phyloP scores from a whole-genome alignment of 2,113 vertebrate genomes.

The Cnemophilus loriae region DNA sequence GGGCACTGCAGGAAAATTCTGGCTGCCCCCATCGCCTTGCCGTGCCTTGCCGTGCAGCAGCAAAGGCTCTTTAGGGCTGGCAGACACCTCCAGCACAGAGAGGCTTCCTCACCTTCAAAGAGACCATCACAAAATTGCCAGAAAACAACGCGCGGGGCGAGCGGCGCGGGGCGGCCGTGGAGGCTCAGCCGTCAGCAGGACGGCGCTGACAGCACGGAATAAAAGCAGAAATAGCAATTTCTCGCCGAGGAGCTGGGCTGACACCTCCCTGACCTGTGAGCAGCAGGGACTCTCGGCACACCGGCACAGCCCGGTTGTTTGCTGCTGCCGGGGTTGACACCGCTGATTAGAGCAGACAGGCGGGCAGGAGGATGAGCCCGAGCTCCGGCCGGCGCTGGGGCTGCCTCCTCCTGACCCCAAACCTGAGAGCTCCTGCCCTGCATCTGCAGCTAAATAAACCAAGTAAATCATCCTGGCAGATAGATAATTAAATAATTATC shows the following conservation, averaged over 20 bases:
- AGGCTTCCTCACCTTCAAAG: background rate
- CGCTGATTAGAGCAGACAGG: slow-evolving; percentile 35
- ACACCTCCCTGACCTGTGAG: background rate
- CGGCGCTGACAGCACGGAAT: background rate
- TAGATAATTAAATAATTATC: slow-evolving; percentile 91
- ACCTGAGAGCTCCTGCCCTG: slow-evolving; percentile 59
- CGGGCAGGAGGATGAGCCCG: background rate
- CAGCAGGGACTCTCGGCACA: background rate
- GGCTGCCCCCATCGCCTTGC: background rate
- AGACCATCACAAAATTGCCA: background rate
- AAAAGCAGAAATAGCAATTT: background rate
- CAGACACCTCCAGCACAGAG: background rate
- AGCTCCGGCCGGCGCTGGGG: background rate
- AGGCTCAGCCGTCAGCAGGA: background rate
- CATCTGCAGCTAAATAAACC: slow-evolving; percentile 83
- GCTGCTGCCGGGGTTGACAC: background rate
- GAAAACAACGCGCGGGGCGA: background rate
- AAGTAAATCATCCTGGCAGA: slow-evolving; percentile 87
- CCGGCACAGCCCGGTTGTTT: slow-evolving; percentile 12
- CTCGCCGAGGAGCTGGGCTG: background rate
- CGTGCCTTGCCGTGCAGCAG: background rate
- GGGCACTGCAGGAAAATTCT: background rate
- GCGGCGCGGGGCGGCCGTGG: background rate
- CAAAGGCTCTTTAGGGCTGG: background rate
- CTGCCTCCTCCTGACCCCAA: slow-evolving; percentile 66